phyloP scores from a whole-genome alignment of 2,888 invertebrate species.

The Adelognathus sp. region DNA sequence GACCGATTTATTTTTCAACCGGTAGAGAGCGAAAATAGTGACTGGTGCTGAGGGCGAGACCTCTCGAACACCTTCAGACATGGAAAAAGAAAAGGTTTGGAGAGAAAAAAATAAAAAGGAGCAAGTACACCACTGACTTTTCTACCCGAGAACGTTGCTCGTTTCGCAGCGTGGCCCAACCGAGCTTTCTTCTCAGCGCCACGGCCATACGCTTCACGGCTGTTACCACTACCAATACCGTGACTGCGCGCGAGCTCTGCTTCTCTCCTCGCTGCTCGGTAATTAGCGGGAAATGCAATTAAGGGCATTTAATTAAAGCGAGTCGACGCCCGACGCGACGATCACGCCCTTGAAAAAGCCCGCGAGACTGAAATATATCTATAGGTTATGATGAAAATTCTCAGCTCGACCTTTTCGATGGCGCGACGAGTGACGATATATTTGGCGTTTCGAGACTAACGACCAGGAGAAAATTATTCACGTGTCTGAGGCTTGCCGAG shows the following conservation, averaged over 20 bases:
- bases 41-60: conserved; percentile 28
- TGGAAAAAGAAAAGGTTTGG: conserved; percentile 56
- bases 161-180: conserved; percentile 36
- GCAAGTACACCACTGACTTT: conserved; percentile 40
- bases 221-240: neutral
- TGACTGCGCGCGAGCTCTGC: neutral
- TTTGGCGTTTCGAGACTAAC: neutral
- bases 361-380: neutral
- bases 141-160: conserved; percentile 52
- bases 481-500: no score
- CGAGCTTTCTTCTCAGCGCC: conserved; percentile 41
- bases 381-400: conserved; percentile 42
- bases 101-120: no score
- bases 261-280: conserved; percentile 60
- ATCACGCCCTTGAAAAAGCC: conserved; percentile 52
- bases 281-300: conserved; percentile 78
- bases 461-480: neutral
- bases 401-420: conserved; percentile 18
- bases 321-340: conserved; percentile 64
- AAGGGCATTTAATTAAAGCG: conserved; percentile 77
- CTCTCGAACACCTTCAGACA: conserved; percentile 68
- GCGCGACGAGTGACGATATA: neutral
- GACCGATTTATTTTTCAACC: conserved; percentile 33
- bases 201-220: conserved; percentile 19
- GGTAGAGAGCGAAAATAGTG: neutral